A percentile compares a stretch with the other conserved stretches of the same genome.
These are phyloP conservation scores for Nasua narica DNA, from an alignment of 2,797 vertebrate genomes.

Conservation along the genomic window DNA sequence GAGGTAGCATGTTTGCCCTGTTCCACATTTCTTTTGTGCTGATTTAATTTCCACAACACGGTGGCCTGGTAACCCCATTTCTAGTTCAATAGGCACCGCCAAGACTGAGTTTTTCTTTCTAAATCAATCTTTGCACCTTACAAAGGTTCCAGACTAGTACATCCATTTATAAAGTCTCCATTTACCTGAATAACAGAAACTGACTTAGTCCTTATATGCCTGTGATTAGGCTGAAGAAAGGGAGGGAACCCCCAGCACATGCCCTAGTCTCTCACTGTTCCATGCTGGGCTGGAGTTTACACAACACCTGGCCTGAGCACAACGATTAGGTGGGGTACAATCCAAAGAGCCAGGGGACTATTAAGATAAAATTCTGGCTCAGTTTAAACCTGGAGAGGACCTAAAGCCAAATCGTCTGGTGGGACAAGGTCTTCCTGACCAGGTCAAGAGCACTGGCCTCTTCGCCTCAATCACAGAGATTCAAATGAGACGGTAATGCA, in stretches of 20 bases:
- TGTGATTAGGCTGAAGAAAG: background rate
- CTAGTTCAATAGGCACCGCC: background rate
- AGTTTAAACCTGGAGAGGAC: background rate
- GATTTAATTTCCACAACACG: conserved; percentile 52
- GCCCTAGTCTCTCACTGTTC: background rate
- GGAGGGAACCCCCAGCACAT: background rate
- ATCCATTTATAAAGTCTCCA: background rate
- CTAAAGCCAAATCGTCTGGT: background rate
- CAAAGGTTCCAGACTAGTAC: background rate
- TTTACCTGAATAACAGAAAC: conserved; percentile 23
- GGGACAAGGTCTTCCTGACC: background rate
- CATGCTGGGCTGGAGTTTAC: background rate
- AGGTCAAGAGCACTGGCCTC: background rate
- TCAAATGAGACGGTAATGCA: conserved; percentile 5
- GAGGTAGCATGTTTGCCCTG: background rate
- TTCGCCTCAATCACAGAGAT: background rate
- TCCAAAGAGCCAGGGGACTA: background rate
- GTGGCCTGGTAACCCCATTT: conserved; percentile 62
- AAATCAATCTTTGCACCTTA: conserved; percentile 11
- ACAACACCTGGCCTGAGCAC: background rate
- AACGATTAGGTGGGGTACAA: background rate
- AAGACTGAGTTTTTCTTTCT: background rate
- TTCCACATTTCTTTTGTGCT: conserved; percentile 6
- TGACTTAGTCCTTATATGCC: background rate
- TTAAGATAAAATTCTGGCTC: background rate